Percentiles rank a stretch among this genome's conserved stretches.
Conservation (phyloP, 2,888 invertebrate species). For the Gari tellinella region DNA sequence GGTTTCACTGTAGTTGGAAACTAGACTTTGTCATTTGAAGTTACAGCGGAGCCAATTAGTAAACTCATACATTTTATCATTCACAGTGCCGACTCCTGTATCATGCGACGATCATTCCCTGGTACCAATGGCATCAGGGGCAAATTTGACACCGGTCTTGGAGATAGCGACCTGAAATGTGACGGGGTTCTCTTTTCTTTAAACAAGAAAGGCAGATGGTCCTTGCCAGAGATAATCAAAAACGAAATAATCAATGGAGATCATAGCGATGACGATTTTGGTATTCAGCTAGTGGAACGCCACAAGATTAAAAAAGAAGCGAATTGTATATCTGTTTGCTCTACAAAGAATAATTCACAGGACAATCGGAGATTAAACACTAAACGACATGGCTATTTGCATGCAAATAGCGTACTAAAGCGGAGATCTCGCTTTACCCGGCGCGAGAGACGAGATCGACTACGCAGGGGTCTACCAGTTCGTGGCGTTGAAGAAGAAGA, state of each 20-base stretch:
- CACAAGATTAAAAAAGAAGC: constrained; percentile 55
- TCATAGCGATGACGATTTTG: constrained; percentile 40
- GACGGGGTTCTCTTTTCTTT: constrained; percentile 67
- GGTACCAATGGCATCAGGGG: no score
- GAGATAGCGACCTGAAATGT: constrained; percentile 1
- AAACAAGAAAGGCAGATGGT: constrained; percentile 75
- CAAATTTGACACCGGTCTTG: background rate
- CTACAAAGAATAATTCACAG: constrained; percentile 15
- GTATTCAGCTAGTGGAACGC: constrained; percentile 56
- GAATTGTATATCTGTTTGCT: constrained; percentile 55
- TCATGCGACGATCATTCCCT: no score
- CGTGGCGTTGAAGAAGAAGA: background rate
- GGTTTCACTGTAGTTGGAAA: no score
- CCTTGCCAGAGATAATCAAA: constrained; percentile 63
- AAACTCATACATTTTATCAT: no score
- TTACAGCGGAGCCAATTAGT: no score
- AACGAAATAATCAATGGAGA: constrained; percentile 37
- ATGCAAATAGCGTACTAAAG: constrained; percentile 43
- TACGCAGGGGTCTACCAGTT: constrained; percentile 2
- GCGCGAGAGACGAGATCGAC: constrained; percentile 5
- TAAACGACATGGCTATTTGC: constrained; percentile 44
- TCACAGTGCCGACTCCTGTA: no score
- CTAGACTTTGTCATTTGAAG: no score
- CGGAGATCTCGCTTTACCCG: constrained; percentile 6
- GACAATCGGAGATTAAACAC: constrained; percentile 20